phyloP scores from a whole-genome alignment of 2,888 invertebrate species.

The Tiphia femorata region DNA sequence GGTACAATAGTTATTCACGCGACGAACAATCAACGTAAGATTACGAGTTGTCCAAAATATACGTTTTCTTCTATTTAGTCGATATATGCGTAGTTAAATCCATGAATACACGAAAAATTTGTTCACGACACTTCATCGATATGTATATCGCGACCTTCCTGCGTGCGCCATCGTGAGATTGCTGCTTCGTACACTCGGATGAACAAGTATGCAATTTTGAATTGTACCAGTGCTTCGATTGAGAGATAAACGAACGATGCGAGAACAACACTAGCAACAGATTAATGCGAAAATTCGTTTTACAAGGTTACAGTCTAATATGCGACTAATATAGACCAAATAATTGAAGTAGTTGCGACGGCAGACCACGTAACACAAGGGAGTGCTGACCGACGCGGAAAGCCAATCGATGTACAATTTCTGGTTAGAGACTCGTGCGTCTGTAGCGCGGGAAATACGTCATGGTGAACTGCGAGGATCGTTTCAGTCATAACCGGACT shows the following conservation, averaged over 20 bases:
- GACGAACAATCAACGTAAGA: no score
- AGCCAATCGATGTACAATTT: slow-evolving; percentile 40
- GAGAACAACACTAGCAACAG: no score
- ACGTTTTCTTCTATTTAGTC: no score
- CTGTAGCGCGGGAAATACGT: slow-evolving; percentile 38
- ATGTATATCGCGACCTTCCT: slow-evolving; percentile 27
- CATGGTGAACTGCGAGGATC: slow-evolving; percentile 1
- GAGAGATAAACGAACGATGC: slow-evolving; percentile 3
- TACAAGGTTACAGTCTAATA: no score
- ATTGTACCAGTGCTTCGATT: not conserved
- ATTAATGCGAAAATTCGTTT: no score
- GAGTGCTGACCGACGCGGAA: slow-evolving; percentile 15
- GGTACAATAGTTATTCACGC: no score
- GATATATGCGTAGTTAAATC: no score
- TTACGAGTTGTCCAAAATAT: no score
- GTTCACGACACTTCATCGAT: not conserved
- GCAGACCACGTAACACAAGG: slow-evolving; percentile 18
- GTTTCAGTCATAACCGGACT: no score
- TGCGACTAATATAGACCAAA: no score
- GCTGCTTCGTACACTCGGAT: not conserved
- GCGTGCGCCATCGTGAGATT: slow-evolving; percentile 47
- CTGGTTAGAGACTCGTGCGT: slow-evolving; percentile 24
- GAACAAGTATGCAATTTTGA: not conserved
- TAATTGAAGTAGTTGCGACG: no score
- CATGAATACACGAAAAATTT: not conserved